Base-by-base conservation (phyloP, 2,888 invertebrate species). In the Cephalotes varians region DNA sequence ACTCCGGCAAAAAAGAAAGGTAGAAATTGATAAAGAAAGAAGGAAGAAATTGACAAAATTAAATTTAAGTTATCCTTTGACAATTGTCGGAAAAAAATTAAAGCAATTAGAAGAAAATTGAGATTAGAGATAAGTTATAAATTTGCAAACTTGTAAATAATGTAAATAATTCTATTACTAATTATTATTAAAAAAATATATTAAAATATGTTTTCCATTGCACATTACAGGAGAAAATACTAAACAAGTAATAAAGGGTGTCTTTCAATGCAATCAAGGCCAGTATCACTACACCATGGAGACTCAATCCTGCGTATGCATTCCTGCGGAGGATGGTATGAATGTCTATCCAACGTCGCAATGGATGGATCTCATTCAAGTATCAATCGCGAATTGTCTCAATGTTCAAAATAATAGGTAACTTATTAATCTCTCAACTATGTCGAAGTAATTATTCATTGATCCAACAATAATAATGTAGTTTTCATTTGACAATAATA, bases 251-350 rank as follows among this genome's bases (percentile, higher is more conserved):
- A 90, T 96, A 6, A 95, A 95, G 49, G 97, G 97, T 0, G 95
- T 95, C 64, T 94, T 96, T 83, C 95, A 95, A 77, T 88, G 96
- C 85, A 96, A 96, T 7, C n/a, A n/a, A n/a, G 92, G 95, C 9
- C 98, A 98, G 92, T 97, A 97, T 92, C 98, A 98, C 92, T 97
- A 96, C 90, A 96, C 96, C 12, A 96, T 98, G 97, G 98, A 98
- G 90, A 96, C 97, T 0, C 97, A 97, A 56, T 96, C 96, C 0
- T 96, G 96, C 82, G 95, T 97, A 0, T 96, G 95, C 15, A 93
- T 96, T 28, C 97, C 97, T 0, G 95, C 95, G 34, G 98, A 98
- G 93, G 97, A 97, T 87, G 97, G 97, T 0, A 94, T 97, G 88
- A 96, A 97, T 83, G 96, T 98, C 0, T 96, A 95, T 89, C 94